Evolutionary conservation across 2,888 invertebrate species (phyloP).

Genomic region (Callyntrura guangdongensis): DNA sequence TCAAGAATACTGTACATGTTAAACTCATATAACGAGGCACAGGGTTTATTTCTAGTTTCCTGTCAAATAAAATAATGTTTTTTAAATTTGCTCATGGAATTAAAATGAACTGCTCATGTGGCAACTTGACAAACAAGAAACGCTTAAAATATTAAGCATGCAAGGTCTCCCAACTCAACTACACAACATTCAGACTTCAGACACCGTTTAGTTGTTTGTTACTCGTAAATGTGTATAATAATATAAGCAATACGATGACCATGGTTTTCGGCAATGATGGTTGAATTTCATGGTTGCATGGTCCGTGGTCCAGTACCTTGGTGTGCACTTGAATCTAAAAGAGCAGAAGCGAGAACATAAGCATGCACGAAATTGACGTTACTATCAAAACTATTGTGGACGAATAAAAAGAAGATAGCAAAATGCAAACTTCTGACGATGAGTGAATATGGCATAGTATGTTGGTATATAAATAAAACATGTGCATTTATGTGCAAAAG

Average conservation of each 20-base stretch:
- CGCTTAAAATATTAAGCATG: constrained; percentile 67
- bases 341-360: background rate
- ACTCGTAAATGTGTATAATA: background rate
- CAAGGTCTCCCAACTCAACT: constrained; percentile 34
- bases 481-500: too few relatives aligned
- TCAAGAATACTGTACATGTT: background rate
- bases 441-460: too few relatives aligned
- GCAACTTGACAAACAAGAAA: constrained; percentile 70
- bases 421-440: constrained; percentile 6
- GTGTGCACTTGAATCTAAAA: constrained; percentile 7
- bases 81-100: constrained; percentile 19
- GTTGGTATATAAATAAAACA: too few relatives aligned
- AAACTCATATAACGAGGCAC: background rate
- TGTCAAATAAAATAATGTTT: background rate
- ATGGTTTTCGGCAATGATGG: constrained; percentile 17
- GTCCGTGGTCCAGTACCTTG: constrained; percentile 53
- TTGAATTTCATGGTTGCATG: constrained; percentile 56
- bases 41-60: background rate
- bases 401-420: constrained; percentile 12
- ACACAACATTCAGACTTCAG: constrained; percentile 58
- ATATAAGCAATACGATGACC: background rate
- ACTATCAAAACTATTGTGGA: background rate
- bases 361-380: background rate
- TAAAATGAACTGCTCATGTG: constrained; percentile 49
- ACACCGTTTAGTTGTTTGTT: background rate